Base-by-base conservation (phyloP, 2,797 vertebrate species). In the Apogon hyalosoma region DNA sequence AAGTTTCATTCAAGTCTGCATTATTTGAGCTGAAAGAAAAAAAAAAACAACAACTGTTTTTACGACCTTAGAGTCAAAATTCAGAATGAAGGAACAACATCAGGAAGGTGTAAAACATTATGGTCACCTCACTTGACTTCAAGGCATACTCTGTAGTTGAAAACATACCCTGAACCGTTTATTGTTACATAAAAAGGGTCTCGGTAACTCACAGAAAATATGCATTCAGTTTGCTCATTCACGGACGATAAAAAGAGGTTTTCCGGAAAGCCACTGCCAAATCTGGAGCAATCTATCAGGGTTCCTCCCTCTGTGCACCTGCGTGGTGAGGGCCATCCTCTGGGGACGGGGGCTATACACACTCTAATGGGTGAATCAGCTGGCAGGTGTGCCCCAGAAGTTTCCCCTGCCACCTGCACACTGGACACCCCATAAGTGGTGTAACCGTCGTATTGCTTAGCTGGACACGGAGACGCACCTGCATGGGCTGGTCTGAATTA, bases 341-440 rank as follows among this genome's bases (percentile, higher is more conserved):
- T 4, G 72, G 91, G 91, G 83, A 91, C 49, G 0, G 31, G 55
- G 69, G 55, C 66, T 66, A 16, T 13, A 87, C 83, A 86, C 70
- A 67, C 75, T 89, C 87, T 90, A 78, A 87, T 89, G 85, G 87
- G 71, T 71, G 77, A 58, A 87, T 89, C 92, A 92, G 87, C 87
- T 91, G 89, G 83, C 93, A 93, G 92, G 90, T 94, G 92, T 90
- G 91, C 83, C 88, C 89, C 85, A 88, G 86, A 89, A 90, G 85
- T 73, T 81, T 79, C 60, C 60, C 79, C 63, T 50, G 64, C 83
- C 86, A 90, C 90, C 90, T 90, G 89, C 72, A 86, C 55, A 63
- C 75, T 77, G 85, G 83, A 81, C 82, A 65, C 62, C 53, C 56
- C 82, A 69, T 90, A 89, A 91, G 84, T 90, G 86, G 73, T 82